A percentile compares a stretch with the other conserved stretches of the same genome.
These are phyloP conservation scores for Desoria tigrina DNA, from an alignment of 2,888 invertebrate genomes.

Conservation along the genomic window DNA sequence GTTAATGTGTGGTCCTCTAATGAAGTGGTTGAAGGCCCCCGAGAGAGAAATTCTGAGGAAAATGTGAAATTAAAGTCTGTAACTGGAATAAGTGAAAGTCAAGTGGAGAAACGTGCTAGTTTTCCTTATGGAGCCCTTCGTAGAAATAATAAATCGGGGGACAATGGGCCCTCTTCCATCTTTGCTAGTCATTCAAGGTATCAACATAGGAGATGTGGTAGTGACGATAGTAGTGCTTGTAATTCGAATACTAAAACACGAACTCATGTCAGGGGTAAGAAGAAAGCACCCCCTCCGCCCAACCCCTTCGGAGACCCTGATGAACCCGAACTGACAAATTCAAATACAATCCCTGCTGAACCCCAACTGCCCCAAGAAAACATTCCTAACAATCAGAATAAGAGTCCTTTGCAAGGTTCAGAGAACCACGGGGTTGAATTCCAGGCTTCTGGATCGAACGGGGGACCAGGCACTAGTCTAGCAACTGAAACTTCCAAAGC, in stretches of 20 bases:
- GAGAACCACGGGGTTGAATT: no score
- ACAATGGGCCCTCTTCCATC: constrained; percentile 8
- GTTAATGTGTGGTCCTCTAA: background rate
- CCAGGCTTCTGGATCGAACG: no score
- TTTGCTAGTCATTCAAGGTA: constrained; percentile 11
- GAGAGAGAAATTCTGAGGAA: background rate
- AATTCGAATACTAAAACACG: background rate
- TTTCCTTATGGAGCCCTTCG: no score
- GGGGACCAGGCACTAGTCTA: no score
- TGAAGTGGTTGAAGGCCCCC: background rate
- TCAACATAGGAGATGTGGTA: constrained; percentile 6
- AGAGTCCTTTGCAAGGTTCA: no score
- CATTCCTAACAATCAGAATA: constrained; percentile 12
- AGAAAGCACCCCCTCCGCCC: constrained; percentile 51
- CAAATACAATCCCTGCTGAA: background rate
- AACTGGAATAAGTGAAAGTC: background rate
- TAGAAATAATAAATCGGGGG: background rate
- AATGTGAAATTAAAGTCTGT: constrained; percentile 16
- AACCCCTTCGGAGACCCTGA: constrained; percentile 51
- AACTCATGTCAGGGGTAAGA: constrained; percentile 46
- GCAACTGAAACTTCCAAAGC: no score
- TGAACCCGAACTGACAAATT: constrained; percentile 12
- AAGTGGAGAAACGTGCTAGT: no score
- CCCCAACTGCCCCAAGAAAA: no score
- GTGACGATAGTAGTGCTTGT: background rate